Percentiles rank a stretch among this genome's conserved stretches.
These are phyloP conservation scores for Pseudoatta argentina DNA, from an alignment of 1,140 invertebrate species.

Conservation along the genomic window DNA sequence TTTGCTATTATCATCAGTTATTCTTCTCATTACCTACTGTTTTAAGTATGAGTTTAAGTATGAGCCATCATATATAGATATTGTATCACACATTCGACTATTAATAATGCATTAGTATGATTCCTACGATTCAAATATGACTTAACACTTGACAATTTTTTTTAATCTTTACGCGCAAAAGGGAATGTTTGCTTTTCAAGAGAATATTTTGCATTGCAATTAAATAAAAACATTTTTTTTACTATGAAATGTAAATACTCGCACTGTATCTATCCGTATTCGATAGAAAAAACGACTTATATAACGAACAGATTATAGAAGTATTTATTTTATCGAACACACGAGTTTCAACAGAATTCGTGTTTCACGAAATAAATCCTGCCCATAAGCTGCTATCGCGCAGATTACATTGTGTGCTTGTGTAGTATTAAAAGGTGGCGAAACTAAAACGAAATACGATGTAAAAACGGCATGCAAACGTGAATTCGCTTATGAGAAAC, in stretches of 20 bases:
- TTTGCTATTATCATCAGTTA: conserved; percentile 8
- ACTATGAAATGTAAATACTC: neutral
- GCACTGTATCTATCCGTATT: no score
- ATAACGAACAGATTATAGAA: neutral
- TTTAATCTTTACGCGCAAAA: neutral
- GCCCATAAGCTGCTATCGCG: neutral
- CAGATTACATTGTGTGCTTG: conserved; percentile 12
- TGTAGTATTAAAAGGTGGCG: conserved; percentile 24
- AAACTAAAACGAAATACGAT: conserved; percentile 1
- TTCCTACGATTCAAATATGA: neutral
- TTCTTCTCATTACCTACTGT: neutral
- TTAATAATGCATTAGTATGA: neutral
- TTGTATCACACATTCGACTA: neutral
- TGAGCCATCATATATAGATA: neutral
- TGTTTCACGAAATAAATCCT: conserved; percentile 12
- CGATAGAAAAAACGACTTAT: neutral
- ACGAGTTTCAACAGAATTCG: neutral
- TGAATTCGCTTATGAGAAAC: conserved; percentile 34
- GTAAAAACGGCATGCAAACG: conserved; percentile 13
- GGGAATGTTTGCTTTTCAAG: neutral
- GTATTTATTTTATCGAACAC: neutral
- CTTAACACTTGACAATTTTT: neutral
- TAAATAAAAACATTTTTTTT: neutral
- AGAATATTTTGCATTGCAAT: neutral
- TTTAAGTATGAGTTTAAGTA: neutral